Evolutionary conservation across 35 echinoderm and acorn worm genomes (phyloP).

Genomic region (Diadema setosum): DNA sequence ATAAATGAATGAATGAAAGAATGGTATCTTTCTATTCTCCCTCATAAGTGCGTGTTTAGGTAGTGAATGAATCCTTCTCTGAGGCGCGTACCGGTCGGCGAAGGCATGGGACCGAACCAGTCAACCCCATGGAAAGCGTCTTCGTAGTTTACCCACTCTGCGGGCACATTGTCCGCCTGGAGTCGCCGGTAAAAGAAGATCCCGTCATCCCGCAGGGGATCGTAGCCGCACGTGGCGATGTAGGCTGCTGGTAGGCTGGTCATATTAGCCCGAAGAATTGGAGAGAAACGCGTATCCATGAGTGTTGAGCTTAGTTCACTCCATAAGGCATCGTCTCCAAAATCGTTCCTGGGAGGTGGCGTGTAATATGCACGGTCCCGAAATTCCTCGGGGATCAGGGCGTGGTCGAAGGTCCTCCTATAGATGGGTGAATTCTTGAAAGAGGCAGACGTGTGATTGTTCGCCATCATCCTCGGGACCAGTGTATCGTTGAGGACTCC

Average conservation of each 20-base stretch:
- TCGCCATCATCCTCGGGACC: background rate
- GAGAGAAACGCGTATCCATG: constrained; percentile 34
- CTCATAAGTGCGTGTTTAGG: no score
- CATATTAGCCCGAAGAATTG: constrained; percentile 41
- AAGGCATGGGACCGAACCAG: background rate
- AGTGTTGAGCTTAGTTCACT: constrained; percentile 1
- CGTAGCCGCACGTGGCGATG: constrained; percentile 65
- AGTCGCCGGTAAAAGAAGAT: constrained; percentile 62
- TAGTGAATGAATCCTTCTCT: background rate
- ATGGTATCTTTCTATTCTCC: no score
- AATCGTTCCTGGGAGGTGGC: background rate
- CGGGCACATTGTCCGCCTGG: constrained; percentile 38
- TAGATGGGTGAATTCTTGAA: background rate
- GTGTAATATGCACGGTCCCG: background rate
- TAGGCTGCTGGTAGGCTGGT: constrained; percentile 64
- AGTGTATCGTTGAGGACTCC: background rate
- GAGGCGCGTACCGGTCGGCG: background rate
- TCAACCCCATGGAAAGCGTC: constrained; percentile 63
- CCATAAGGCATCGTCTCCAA: background rate
- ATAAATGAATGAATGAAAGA: no score
- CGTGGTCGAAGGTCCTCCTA: background rate
- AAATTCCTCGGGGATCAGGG: background rate
- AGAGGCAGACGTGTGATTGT: background rate
- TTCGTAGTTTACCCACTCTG: constrained; percentile 66
- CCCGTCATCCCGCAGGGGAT: constrained; percentile 75